Base-by-base conservation (phyloP, 2,113 vertebrate genomes). In the Pithys albifrons region DNA sequence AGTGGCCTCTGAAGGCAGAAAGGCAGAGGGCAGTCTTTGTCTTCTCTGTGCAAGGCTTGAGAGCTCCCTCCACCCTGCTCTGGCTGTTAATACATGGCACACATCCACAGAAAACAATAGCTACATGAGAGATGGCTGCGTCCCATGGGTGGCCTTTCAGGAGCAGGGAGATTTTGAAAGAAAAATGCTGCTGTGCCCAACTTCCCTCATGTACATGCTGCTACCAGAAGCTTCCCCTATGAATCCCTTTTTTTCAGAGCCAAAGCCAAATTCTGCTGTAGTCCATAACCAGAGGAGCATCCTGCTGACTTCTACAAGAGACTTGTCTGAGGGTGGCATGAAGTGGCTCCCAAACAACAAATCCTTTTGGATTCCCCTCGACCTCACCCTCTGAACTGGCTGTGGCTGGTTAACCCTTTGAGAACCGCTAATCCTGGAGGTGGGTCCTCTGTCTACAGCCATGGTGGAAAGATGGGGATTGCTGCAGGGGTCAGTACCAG, bases 81-180 rank as follows among this genome's bases (percentile, higher is more conserved):
- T 0, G 41, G 59, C 89, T 84, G 69, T 27, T 59, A 69, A 59
- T 35, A 5, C 27, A 18, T 97, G 95, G 95, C 94, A 91, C 31
- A 8, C 29, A 75, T 95, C 95, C 96, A 92, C 37, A 5, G 83
- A 25, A 91, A 92, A 95, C 96, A 97, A 97, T 96, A 95, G 91
- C 91, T 81, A 12, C 91, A 35, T 49, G 66, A 93, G 94, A 81
- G 94, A 92, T 84, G 91, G 79, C 91, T 80, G 69, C 0, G 14
- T 92, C 96, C 96, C 93, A 93, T 93, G 94, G 94, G 95, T 95
- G 91, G 93, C 95, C 95, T 96, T 96, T 93, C 91, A 89, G 92
- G 91, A 96, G 88, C 95, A 85, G 86, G 87, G 94, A 92, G 93
- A 89, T 95, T 95, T 93, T 72, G 91, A 91, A 94, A 96, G 80